phyloP scores from a whole-genome alignment of 2,888 invertebrate species.

The Tetropium fuscum region DNA sequence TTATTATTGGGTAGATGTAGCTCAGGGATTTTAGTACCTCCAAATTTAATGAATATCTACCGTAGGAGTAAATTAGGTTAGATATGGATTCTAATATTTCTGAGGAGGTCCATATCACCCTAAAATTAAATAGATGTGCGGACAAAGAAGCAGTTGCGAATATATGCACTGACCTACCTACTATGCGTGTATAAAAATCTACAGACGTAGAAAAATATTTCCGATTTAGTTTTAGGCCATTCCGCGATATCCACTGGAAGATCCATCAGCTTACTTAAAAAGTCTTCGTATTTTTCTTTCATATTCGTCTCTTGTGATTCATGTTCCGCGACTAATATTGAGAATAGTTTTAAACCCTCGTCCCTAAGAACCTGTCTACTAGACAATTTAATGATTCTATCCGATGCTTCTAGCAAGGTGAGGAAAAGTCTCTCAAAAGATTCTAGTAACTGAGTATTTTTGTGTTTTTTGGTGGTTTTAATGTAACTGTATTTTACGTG shows the following conservation, averaged over 20 bases:
- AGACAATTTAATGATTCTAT: conserved; percentile 19
- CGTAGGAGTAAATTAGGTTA: conserved; percentile 28
- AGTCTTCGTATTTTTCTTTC: background rate
- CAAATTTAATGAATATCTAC: conserved; percentile 18
- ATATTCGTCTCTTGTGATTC: conserved; percentile 10
- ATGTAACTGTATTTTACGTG: conserved; percentile 18
- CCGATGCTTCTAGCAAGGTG: conserved; percentile 8
- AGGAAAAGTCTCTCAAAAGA: background rate
- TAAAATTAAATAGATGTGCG: conserved; percentile 21
- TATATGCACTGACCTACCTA: no score
- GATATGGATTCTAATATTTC: conserved; percentile 31
- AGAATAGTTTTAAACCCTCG: conserved; percentile 25
- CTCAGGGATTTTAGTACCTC: conserved; percentile 27
- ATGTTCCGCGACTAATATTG: conserved; percentile 20
- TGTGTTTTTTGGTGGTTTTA: conserved; percentile 2
- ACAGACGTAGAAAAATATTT: conserved; percentile 31
- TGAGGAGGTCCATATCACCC: conserved; percentile 28
- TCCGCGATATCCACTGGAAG: conserved; percentile 23
- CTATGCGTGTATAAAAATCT: conserved; percentile 23
- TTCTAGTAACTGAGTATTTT: conserved; percentile 17
- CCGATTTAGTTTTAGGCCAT: conserved; percentile 23
- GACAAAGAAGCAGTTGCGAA: background rate
- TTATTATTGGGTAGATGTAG: conserved; percentile 27
- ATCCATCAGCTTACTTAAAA: conserved; percentile 16
- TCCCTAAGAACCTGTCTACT: conserved; percentile 13